Evolutionary conservation across 2,113 vertebrate genomes (phyloP), one percentile per base, ranked within the genome.

Genomic region (Brienomyrus brachyistius): DNA sequence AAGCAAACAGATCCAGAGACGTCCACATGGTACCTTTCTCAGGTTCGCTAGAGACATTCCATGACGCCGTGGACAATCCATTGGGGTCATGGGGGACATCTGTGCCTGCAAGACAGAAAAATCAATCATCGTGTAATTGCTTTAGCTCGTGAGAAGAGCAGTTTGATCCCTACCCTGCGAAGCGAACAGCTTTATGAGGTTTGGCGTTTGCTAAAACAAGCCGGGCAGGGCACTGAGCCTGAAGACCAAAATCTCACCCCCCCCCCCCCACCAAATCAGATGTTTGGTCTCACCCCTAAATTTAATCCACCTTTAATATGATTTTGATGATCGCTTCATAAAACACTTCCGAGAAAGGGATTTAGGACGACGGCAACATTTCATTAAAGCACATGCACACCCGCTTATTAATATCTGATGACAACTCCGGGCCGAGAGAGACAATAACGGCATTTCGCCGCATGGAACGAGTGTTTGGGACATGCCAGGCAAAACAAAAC

Each of bases 1-100:
- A 19, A 85, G 27, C 8, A 31, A 45, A 88, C 15, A 8, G 54
- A 45, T 89, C 47, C 87, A 90, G 56, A 92, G 90, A 80, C 90
- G 43, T 40, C 35, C 21, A 59, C 13, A 51, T 74, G 27, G 27
- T 90, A 96, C 96, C 96, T 95, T 95, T 96, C 93, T 98, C 97
- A 93, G 97, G 95, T 90, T 97, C 97, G 88, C 95, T 97, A 83
- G 98, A 97, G 92, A 93, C 91, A 93, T 98, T 99, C 98, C 98
- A 98, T 82, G 96, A 95, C 4, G 96, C 95, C 0, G 97, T 95
- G 91, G 97, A 97, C 91, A 96, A 93, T 93, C 97, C 95, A 92
- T 96, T 97, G 90, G 95, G 95, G 93, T 96, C 96, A 83, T 96
- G 91, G 3, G 96, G 95, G 91, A 96, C 92, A 86, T 98, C 98